phyloP scores from a whole-genome alignment of 2,113 vertebrate species.

The Ibidorhyncha struthersii region DNA sequence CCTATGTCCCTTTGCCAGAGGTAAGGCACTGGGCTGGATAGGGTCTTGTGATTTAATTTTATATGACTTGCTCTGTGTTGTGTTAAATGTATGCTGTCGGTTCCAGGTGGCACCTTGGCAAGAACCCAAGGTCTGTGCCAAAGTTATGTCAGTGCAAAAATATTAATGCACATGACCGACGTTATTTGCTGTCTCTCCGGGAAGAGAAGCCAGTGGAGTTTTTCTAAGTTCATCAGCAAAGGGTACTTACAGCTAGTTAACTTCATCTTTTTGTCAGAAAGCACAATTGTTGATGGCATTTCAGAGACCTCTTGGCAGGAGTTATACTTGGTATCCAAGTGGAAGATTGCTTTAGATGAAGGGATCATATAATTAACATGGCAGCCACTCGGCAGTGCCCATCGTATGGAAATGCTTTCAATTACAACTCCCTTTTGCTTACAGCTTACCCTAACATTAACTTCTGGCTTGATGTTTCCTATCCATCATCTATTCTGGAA shows the following conservation, averaged over 20 bases:
- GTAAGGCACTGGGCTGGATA: not conserved
- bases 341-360: conserved; percentile 29
- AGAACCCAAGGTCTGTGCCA: conserved; percentile 31
- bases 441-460: not conserved
- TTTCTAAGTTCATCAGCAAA: not conserved
- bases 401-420: not conserved
- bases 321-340: conserved; percentile 8
- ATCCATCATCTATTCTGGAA: not conserved
- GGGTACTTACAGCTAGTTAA: conserved; percentile 46
- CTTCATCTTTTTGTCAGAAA: conserved; percentile 53
- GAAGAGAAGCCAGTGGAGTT: conserved; percentile 1
- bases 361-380: conserved; percentile 1
- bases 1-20: not conserved
- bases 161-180: conserved; percentile 34
- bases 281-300: conserved; percentile 41
- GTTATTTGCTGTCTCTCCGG: conserved; percentile 2
- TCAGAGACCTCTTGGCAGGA: conserved; percentile 1
- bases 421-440: not conserved
- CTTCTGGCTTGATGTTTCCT: not conserved
- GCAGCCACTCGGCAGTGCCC: not conserved
- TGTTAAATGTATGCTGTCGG: conserved; percentile 37
- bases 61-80: conserved; percentile 33
- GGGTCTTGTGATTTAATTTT: conserved; percentile 46
- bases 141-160: conserved; percentile 44
- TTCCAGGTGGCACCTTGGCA: conserved; percentile 61